Conservation (phyloP, 2,797 vertebrate genomes). For the Alectoris magna region DNA sequence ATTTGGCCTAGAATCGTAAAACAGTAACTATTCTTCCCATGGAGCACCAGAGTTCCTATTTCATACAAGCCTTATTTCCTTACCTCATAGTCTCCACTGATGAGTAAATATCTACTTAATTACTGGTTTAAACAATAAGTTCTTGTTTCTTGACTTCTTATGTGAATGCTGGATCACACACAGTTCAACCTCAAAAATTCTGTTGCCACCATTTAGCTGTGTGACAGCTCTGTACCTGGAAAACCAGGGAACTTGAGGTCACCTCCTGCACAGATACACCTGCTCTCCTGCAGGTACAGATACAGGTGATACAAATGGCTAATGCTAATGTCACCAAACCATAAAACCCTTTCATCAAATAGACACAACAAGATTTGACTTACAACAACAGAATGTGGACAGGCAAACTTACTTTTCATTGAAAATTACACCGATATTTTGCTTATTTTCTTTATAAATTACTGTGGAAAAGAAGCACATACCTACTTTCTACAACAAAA, state of each 20-base stretch:
- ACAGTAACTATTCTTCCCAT: neutral
- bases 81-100: neutral
- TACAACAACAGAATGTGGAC: neutral
- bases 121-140: neutral
- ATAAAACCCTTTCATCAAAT: rapidly evolving
- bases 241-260: neutral
- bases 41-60: neutral
- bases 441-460: neutral
- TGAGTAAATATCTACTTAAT: neutral
- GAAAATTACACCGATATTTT: neutral
- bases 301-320: neutral
- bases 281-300: neutral
- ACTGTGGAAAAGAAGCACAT: neutral
- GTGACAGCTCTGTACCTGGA: neutral
- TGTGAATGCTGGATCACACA: neutral
- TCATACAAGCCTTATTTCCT: neutral
- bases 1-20: neutral
- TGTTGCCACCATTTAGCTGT: neutral
- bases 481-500: neutral
- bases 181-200: neutral
- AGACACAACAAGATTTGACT: neutral
- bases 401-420: neutral
- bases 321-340: neutral
- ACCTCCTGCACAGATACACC: neutral
- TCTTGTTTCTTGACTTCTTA: neutral